phyloP scores from a whole-genome alignment of 2,888 invertebrate genomes.

The Unio pictorum region DNA sequence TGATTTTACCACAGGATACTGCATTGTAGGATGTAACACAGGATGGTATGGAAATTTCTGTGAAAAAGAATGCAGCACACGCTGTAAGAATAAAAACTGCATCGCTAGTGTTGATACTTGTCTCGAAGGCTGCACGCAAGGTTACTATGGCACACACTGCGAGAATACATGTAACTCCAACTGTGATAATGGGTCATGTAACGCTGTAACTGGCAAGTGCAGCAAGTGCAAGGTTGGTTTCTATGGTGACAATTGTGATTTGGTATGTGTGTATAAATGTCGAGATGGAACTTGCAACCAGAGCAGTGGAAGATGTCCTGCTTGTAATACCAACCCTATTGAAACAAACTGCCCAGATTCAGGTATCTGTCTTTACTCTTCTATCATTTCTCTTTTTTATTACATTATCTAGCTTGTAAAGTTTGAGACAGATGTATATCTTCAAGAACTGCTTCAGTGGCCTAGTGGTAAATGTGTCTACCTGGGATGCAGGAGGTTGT shows the following conservation, averaged over 20 bases:
- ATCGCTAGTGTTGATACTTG: constrained; percentile 10
- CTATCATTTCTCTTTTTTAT: too few relatives aligned
- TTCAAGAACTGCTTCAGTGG: too few relatives aligned
- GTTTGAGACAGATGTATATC: too few relatives aligned
- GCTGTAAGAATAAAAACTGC: constrained; percentile 16
- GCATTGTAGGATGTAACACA: constrained; percentile 12
- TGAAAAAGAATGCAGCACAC: constrained; percentile 9
- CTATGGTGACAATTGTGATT: constrained; percentile 19
- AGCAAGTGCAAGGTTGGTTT: constrained; percentile 14
- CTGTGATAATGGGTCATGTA: constrained; percentile 16
- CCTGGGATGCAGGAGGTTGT: too few relatives aligned
- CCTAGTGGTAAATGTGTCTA: too few relatives aligned
- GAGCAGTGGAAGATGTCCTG: constrained; percentile 13
- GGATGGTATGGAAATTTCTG: constrained; percentile 16
- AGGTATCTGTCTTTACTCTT: too few relatives aligned
- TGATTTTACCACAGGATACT: constrained; percentile 6
- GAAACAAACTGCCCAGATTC: too few relatives aligned
- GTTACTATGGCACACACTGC: too few relatives aligned
- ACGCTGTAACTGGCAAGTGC: constrained; percentile 19
- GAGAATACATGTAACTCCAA: constrained; percentile 4
- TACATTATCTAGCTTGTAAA: too few relatives aligned
- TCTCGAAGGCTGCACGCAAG: constrained; percentile 14
- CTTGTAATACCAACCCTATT: too few relatives aligned
- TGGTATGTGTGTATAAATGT: too few relatives aligned
- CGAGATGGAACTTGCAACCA: constrained; percentile 17